These are phyloP conservation scores for Elysia crispata DNA, from an alignment of 2,888 invertebrate species.

Conservation along the genomic window DNA sequence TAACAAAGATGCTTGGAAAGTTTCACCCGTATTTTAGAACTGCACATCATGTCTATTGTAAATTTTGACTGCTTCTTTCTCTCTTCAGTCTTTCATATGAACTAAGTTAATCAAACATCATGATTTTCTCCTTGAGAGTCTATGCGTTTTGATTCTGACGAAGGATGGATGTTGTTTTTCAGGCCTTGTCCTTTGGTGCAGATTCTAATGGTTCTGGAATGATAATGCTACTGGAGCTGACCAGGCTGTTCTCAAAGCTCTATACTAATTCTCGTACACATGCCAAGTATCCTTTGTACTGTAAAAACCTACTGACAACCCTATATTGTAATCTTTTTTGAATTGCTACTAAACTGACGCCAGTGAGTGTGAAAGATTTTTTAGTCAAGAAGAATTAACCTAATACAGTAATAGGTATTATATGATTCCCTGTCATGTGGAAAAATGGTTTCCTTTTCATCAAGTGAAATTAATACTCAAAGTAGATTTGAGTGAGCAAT, in stretches of 20 bases:
- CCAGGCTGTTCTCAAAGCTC: slow-evolving; percentile 90
- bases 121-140: not conserved
- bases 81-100: not conserved
- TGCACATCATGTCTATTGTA: no score
- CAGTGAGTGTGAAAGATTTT: no score
- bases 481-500: no score
- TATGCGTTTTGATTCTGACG: not conserved
- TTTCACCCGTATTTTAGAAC: no score
- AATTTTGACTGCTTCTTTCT: no score
- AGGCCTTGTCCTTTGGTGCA: slow-evolving; percentile 86
- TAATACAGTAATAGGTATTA: no score
- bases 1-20: no score
- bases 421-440: no score
- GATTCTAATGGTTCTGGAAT: slow-evolving; percentile 96
- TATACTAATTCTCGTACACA: slow-evolving; percentile 86
- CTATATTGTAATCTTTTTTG: not conserved
- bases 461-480: no score
- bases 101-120: not conserved
- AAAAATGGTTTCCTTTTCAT: no score
- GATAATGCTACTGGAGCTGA: slow-evolving; percentile 90
- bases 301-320: not conserved
- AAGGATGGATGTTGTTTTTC: slow-evolving; percentile 48
- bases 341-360: no score
- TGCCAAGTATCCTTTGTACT: slow-evolving; percentile 76
- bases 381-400: no score